Evolutionary conservation across 2,797 vertebrate species (phyloP), one percentile per base, ranked within the genome.

Genomic region (Mionectes olivaceus): DNA sequence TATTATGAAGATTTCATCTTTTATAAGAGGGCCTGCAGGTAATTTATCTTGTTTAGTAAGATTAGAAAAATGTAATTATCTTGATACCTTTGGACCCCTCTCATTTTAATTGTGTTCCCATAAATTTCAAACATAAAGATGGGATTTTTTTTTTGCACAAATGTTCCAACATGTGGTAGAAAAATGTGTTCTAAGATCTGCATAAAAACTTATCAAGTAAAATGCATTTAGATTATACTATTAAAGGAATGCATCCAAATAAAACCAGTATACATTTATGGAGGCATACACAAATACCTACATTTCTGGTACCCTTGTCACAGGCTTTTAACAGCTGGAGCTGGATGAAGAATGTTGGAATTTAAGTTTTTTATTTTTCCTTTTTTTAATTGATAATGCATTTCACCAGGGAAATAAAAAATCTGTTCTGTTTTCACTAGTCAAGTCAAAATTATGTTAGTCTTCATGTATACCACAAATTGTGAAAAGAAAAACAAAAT

Each of bases 1-100:
- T 99, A 99, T 99, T 99, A 99, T 99, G 99, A 99, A 99, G 99
- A 99, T 99, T 99, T 99, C 98, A 99, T 99, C 99, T 99, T 98
- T 99, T 99, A 99, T 98, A 99, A 98, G 98, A 99, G 99, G 99
- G 99, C 99, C 99, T 99, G 99, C 98, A 99, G 99, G 99, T 99
- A 99, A 99, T 99, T 99, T 99, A 99, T 99, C 99, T 99, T 99
- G 98, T 98, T 98, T 98, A 98, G 98, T 98, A 98, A 98, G 98
- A 98, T 99, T 99, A 99, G 99, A 99, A 99, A 99, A 99, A 99
- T 98, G 98, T 99, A 99, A 99, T 99, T 99, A 99, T 99, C 99
- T 99, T 99, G 98, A 99, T 98, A 99, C 99, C 99, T 99, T 99
- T 99, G 98, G 99, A 98, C 98, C 98, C 97, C 98, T 98, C 97